Conservation (phyloP, 2,888 invertebrate species). For the Melipona beecheii region DNA sequence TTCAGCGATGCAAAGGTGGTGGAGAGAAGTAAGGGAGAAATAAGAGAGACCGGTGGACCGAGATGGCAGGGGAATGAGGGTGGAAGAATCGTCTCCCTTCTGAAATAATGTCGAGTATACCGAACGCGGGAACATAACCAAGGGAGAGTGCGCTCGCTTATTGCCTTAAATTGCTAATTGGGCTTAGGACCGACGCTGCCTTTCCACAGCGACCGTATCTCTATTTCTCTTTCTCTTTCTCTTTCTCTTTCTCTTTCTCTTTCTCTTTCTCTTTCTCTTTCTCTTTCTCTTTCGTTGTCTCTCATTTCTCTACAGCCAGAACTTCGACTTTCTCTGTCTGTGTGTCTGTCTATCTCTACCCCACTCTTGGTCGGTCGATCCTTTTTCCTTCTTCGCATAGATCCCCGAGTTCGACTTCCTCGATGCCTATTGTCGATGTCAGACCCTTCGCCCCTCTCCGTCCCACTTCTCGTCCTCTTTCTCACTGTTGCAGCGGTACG, state of each 20-base stretch:
- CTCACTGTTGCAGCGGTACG: slow-evolving; percentile 26
- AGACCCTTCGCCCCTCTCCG: slow-evolving; percentile 49
- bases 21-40: slow-evolving; percentile 37
- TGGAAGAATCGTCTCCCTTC: slow-evolving; percentile 59
- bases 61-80: slow-evolving; percentile 10
- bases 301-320: not conserved
- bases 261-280: slow-evolving; percentile 33
- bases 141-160: slow-evolving; percentile 74
- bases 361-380: slow-evolving; percentile 23
- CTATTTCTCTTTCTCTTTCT: slow-evolving; percentile 38
- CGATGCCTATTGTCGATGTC: slow-evolving; percentile 72
- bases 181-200: slow-evolving; percentile 72
- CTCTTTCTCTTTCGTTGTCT: slow-evolving; percentile 19
- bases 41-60: slow-evolving; percentile 14
- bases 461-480: not conserved
- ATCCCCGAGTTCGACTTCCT: slow-evolving; percentile 68
- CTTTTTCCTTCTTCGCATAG: slow-evolving; percentile 54
- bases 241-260: slow-evolving; percentile 14
- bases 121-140: slow-evolving; percentile 64
- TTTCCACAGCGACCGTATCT: slow-evolving; percentile 63
- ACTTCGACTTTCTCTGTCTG: slow-evolving; percentile 7
- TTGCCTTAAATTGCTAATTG: slow-evolving; percentile 83
- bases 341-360: not conserved
- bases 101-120: slow-evolving; percentile 71
- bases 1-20: slow-evolving; percentile 57